Evolutionary conservation across 1,140 invertebrate genomes (phyloP), one percentile per base, ranked within the genome.

Genomic region (Drosophila burlai): DNA sequence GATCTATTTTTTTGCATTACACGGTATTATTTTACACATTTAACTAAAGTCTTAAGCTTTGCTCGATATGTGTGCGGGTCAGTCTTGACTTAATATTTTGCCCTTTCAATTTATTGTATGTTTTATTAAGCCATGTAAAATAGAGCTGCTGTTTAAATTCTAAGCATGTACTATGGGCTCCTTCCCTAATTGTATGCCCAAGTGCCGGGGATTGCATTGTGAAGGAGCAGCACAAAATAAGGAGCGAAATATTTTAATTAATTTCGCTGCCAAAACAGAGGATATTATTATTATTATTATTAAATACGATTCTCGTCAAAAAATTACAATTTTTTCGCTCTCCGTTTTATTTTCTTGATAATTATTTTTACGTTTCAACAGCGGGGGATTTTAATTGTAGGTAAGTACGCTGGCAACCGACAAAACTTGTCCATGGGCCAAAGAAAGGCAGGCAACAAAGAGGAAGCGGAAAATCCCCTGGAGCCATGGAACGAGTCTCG

Each of bases 251-350:
- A 73, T 73, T 74, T 74, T 73, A 74, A 74, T 74, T 74, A 81
- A 87, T 89, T 78, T 78, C 15, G 16, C 67, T 36, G 62, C 52
- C 58, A 55, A 63, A 74, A 64, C 34, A 50, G 57, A 69, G 80
- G 65, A 72, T 65, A 80, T 83, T 78, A 87, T 86, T 83, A 80
- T 86, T 83, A 80, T 83, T 71, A 78, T 87, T 80, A 80, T 81
- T 66, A 79, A 52, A 73, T 73, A 72, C 24, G 55, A 74, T 52
- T 73, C 55, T 43, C 71, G 77, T 54, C 16, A 31, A 58, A 78
- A 69, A 69, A 45, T 67, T 54, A 61, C 11, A 52, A 50, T 67
- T 72, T 72, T 60, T 62, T 34, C 59, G 24, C 50, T 54, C 50
- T 63, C 18, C 26, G 45, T n/a, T 26, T 47, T 74, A 67, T 60